Percentiles rank a stretch among this genome's conserved stretches.
These are phyloP conservation scores for Cancer borealis DNA, from an alignment of 2,888 invertebrate species.

Conservation along the genomic window DNA sequence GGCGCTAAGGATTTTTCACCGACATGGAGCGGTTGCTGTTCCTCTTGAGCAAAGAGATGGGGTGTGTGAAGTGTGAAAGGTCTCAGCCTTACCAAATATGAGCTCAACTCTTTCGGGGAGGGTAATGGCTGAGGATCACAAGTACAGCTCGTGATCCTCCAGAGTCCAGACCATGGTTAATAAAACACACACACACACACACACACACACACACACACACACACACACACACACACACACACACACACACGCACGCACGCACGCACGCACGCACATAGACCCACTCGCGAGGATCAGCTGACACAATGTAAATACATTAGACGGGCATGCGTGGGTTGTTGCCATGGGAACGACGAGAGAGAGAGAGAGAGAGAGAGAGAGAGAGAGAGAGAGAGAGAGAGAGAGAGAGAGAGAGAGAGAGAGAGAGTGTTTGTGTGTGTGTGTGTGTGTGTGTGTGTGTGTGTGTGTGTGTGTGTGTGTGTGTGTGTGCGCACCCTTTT, in stretches of 20 bases:
- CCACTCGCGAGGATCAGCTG: not conserved
- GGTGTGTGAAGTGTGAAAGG: too few species aligned
- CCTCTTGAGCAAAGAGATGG: too few species aligned
- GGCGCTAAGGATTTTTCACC: too few species aligned
- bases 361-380: slow-evolving; percentile 1
- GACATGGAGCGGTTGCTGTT: too few species aligned
- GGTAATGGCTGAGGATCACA: too few species aligned
- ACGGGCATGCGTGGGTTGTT: not conserved
- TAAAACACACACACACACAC: too few species aligned
- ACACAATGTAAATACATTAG: not conserved
- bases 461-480: not conserved
- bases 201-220: too few species aligned
- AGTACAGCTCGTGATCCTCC: too few species aligned
- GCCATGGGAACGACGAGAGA: not conserved
- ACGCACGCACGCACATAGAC: not conserved
- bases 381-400: slow-evolving; percentile 1
- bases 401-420: not conserved
- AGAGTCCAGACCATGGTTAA: too few species aligned
- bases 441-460: not conserved
- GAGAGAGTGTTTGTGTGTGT: too few species aligned
- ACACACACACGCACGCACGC: not conserved
- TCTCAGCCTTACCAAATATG: too few species aligned
- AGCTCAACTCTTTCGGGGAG: too few species aligned
- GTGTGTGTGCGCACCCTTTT: not conserved
- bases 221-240: not conserved